Evolutionary conservation across 2,797 vertebrate genomes (phyloP).

Genomic region (Lagodon rhomboides): DNA sequence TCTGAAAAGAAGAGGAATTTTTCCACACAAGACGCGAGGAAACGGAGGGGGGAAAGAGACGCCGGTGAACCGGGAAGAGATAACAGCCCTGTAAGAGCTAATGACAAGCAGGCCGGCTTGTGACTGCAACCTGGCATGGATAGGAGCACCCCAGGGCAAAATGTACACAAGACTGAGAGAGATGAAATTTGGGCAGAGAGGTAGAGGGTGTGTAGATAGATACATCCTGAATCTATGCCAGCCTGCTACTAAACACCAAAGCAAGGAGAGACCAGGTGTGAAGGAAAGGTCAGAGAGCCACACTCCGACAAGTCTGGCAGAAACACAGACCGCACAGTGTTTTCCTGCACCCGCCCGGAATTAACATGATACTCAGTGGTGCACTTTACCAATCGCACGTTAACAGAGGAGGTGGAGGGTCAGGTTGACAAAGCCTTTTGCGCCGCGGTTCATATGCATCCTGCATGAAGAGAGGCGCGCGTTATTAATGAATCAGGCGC

Average conservation of each 20-base stretch:
- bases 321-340: conserved; percentile 12
- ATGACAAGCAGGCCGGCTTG: conserved; percentile 47
- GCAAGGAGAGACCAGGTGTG: conserved; percentile 42
- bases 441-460: not conserved
- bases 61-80: conserved; percentile 38
- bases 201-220: conserved; percentile 25
- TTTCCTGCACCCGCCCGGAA: conserved; percentile 18
- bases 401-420: conserved; percentile 3
- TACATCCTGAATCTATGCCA: conserved; percentile 47
- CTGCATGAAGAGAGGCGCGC: not conserved
- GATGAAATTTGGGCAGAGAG: conserved; percentile 33
- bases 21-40: not conserved
- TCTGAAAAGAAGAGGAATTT: not conserved
- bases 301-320: conserved; percentile 27
- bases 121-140: conserved; percentile 51
- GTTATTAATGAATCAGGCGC: conserved; percentile 27
- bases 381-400: conserved; percentile 11
- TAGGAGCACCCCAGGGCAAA: conserved; percentile 37
- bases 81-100: conserved; percentile 27
- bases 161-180: conserved; percentile 50
- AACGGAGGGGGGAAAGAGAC: not conserved
- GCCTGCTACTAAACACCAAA: conserved; percentile 31
- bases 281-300: conserved; percentile 56
- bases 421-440: not conserved
- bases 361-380: conserved; percentile 5